A percentile compares a stretch with the other conserved stretches of the same genome.
phyloP scores from a whole-genome alignment of 2,888 invertebrate species.

The Sphaerophoria taeniata region DNA sequence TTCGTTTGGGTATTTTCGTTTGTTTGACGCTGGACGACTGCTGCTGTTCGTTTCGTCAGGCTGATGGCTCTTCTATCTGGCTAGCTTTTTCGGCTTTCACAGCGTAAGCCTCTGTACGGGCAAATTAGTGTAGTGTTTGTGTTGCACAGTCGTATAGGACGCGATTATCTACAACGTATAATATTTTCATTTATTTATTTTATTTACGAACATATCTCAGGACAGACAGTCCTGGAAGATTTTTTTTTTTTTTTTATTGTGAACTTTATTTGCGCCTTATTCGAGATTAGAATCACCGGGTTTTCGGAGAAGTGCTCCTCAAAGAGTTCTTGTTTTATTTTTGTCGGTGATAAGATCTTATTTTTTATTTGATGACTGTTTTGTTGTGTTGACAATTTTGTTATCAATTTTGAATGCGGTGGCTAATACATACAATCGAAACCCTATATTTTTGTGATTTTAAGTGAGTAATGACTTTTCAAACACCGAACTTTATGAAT shows the following conservation, averaged over 20 bases:
- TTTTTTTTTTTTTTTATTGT: slow-evolving; percentile 16
- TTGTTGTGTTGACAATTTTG: slow-evolving; percentile 35
- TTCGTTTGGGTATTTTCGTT: slow-evolving; percentile 56
- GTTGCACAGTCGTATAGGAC: slow-evolving; percentile 77
- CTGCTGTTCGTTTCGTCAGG: slow-evolving; percentile 55
- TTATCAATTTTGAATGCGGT: slow-evolving; percentile 23
- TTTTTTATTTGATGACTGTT: slow-evolving; percentile 36
- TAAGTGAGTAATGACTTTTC: slow-evolving; percentile 40
- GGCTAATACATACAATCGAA: slow-evolving; percentile 26
- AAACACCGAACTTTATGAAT: slow-evolving; percentile 41
- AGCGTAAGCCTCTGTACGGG: slow-evolving; percentile 77
- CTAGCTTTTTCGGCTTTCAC: slow-evolving; percentile 76
- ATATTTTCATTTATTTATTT: slow-evolving; percentile 70
- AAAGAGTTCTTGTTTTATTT: too few species aligned
- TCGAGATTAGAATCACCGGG: slow-evolving; percentile 34
- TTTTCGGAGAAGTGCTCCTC: slow-evolving; percentile 26
- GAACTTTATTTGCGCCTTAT: slow-evolving; percentile 29
- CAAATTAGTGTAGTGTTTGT: slow-evolving; percentile 80
- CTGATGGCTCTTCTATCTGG: slow-evolving; percentile 41
- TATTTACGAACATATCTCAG: slow-evolving; percentile 64
- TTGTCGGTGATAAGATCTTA: slow-evolving; percentile 60
- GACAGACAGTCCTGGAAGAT: slow-evolving; percentile 44
- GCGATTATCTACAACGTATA: slow-evolving; percentile 68
- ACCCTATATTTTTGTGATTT: not conserved
- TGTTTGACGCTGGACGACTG: slow-evolving; percentile 64